phyloP scores from a whole-genome alignment of 1,140 invertebrate genomes.

The Formica exsecta region DNA sequence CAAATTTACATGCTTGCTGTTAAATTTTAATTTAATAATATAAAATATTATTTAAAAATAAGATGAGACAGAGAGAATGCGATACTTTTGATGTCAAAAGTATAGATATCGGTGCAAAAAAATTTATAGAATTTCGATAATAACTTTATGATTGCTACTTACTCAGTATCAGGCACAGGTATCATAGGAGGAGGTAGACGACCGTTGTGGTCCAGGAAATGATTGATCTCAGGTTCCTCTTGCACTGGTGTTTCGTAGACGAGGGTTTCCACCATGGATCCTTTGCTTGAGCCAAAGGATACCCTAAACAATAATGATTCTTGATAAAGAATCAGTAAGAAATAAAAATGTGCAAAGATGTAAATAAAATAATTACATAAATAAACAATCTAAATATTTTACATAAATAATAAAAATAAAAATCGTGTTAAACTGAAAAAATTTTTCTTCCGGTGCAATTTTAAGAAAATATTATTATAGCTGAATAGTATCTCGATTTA shows the following conservation, averaged over 20 bases:
- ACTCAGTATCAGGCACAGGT: slow-evolving; percentile 85
- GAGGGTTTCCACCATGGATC: slow-evolving; percentile 97
- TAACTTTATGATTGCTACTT: slow-evolving; percentile 72
- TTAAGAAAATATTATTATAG: background rate
- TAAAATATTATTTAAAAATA: background rate
- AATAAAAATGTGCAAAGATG: background rate
- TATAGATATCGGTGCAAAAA: background rate
- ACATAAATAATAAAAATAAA: background rate
- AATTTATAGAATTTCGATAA: background rate
- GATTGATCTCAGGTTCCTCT: slow-evolving; percentile 90
- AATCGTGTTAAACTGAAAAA: no score
- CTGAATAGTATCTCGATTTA: slow-evolving; percentile 7
- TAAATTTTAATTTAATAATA: background rate
- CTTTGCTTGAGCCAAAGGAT: slow-evolving; percentile 96
- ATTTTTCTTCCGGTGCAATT: no score
- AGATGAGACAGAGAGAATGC: background rate
- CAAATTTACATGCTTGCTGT: background rate
- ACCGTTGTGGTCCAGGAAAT: slow-evolving; percentile 90
- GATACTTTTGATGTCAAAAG: background rate
- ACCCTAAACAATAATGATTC: slow-evolving; percentile 88
- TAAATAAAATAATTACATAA: slow-evolving; percentile 9
- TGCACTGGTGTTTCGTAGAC: slow-evolving; percentile 94
- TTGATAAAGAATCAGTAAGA: background rate
- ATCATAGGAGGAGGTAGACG: slow-evolving; percentile 84
- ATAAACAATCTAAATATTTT: slow-evolving; percentile 1